Base-by-base conservation (phyloP, 2,113 vertebrate species). In the Gracilinanus agilis region DNA sequence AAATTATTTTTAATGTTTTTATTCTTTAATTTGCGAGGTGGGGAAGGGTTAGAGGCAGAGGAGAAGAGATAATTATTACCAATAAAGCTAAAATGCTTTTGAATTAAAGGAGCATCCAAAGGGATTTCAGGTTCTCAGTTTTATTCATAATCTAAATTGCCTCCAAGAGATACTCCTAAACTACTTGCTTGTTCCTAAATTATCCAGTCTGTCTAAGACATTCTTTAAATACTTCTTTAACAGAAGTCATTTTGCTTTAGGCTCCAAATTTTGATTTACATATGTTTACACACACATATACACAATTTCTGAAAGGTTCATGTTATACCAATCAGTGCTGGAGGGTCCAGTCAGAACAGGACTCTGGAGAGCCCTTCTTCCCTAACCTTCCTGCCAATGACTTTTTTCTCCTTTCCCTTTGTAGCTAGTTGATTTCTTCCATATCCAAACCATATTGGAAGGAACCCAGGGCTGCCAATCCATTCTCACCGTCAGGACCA, bases 101-200 rank as follows among this genome's bases (percentile, higher is more conserved):
- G 55, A 96, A 90, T 89, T 93, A 75, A 96, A 94, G 40, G 29
- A 10, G 24, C 7, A 88, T 54, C 91, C 91, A 95, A n/a, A 93
- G 94, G 56, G 44, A 94, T 8, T n/a, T 11, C 24, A 53, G 34
- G 34, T 75, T 75, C 61, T n/a, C 7, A n/a, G 54, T 24, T 95
- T 96, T 75, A 90, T 90, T 97, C 58, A 96, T 53, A 90, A 97
- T 88, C 95, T 94, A 53, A 96, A 94, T 9, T 58, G 44, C 54
- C 91, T 93, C 53, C 53, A 75, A n/a, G 93, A 94, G 67, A 92
- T 53, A 44, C 34, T 58, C 88, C 92, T 90, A 93, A 58, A 88
- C 56, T 83, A 94, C 44, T 49, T 95, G 88, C 34, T 94, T 93
- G 2, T 88, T 89, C 91, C 90, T 89, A 93, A 92, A 92, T 94